Conservation (phyloP, 1,140 invertebrate genomes). For the Cardiocondyla obscurior region DNA sequence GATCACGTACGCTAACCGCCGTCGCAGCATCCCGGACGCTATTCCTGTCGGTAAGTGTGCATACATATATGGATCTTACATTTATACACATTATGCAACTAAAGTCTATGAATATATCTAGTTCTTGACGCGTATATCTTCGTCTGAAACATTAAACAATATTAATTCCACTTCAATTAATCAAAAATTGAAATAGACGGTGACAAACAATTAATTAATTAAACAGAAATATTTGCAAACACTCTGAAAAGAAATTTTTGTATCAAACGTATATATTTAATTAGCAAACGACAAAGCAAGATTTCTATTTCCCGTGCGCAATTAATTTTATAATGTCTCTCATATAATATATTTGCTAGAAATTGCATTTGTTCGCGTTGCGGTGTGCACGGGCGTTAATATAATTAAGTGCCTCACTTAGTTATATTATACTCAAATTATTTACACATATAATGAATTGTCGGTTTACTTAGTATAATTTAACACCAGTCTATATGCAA, state of each 20-base stretch:
- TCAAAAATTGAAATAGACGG: conserved; percentile 7
- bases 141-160: neutral
- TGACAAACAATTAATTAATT: conserved; percentile 21
- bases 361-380: conserved; percentile 19
- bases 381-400: conserved; percentile 12
- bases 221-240: conserved; percentile 7
- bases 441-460: conserved; percentile 27
- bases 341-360: conserved; percentile 14
- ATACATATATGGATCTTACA: neutral
- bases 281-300: conserved; percentile 30
- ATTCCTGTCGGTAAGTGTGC: too few relatives aligned
- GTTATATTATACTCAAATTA: conserved; percentile 37
- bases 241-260: neutral
- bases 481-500: neutral
- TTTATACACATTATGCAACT: neutral
- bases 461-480: conserved; percentile 23
- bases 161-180: neutral
- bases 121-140: neutral
- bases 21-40: too few relatives aligned
- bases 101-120: neutral
- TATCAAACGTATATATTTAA: conserved; percentile 19
- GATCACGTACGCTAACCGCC: too few relatives aligned
- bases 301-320: conserved; percentile 45
- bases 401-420: conserved; percentile 40
- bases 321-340: conserved; percentile 49